These are phyloP conservation scores for Leucoraja ocellata DNA, from an alignment of 2,797 vertebrate species.

Conservation along the genomic window DNA sequence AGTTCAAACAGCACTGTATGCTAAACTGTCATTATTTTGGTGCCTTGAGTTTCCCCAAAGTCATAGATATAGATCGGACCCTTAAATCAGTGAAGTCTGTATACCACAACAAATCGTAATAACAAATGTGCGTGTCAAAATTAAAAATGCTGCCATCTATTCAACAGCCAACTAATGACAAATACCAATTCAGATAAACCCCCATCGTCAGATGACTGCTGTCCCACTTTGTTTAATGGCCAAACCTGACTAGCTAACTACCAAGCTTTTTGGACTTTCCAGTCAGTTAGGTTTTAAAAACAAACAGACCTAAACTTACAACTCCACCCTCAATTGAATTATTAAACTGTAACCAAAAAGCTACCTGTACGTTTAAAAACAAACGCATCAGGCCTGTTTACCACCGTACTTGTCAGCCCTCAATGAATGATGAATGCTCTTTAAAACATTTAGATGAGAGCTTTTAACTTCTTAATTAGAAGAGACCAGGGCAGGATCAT, in stretches of 20 bases:
- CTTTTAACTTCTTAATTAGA: slow-evolving; percentile 8
- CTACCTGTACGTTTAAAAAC: not conserved
- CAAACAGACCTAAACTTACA: not conserved
- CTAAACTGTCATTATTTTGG: slow-evolving; percentile 5
- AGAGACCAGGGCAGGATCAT: not conserved
- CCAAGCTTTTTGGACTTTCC: not conserved
- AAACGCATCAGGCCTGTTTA: not conserved
- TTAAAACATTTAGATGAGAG: slow-evolving; percentile 5
- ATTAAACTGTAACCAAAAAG: not conserved
- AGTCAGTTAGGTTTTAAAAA: not conserved
- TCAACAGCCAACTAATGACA: not conserved
- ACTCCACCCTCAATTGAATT: not conserved
- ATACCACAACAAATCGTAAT: not conserved
- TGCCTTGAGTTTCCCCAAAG: not conserved
- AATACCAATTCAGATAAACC: slow-evolving; percentile 8
- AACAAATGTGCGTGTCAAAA: not conserved
- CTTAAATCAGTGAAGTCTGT: not conserved
- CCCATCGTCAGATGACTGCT: not conserved
- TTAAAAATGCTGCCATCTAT: not conserved
- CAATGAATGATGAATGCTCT: not conserved
- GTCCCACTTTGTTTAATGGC: not conserved
- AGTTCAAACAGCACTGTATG: not conserved
- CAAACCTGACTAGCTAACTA: not conserved
- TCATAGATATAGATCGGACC: not conserved
- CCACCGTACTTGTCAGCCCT: not conserved